A percentile compares a stretch with the other conserved stretches of the same genome.
phyloP scores from a whole-genome alignment of 2,113 vertebrate genomes.

The Indri indri region DNA sequence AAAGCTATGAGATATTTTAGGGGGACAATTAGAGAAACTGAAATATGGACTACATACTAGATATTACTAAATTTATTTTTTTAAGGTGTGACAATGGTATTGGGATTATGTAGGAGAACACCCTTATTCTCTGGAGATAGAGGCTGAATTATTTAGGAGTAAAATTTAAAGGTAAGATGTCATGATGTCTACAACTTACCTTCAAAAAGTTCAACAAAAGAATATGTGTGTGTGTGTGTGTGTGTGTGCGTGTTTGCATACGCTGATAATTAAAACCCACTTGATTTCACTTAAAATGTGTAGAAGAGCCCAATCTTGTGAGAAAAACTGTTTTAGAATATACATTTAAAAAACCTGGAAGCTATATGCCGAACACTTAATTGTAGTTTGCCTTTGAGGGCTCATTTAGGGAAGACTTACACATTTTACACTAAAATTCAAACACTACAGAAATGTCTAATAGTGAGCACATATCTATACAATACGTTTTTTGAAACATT shows the following conservation, averaged over 20 bases:
- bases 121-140: neutral
- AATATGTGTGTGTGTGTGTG: neutral
- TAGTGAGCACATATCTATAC: neutral
- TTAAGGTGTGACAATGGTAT: neutral
- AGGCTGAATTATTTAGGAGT: neutral
- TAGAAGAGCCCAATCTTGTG: neutral
- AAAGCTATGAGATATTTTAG: neutral
- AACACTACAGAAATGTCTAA: neutral
- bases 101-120: neutral
- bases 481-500: neutral
- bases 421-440: neutral
- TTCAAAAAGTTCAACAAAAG: neutral
- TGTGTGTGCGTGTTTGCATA: neutral
- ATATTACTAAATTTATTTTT: neutral
- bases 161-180: neutral
- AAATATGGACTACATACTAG: neutral
- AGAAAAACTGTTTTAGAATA: slow-evolving; percentile 25
- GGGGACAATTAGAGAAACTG: neutral
- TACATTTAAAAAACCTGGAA: neutral
- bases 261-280: neutral
- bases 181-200: neutral
- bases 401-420: neutral
- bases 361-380: neutral
- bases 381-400: neutral
- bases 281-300: neutral